Conservation (phyloP, 2,888 invertebrate genomes). For the Sclerodermus sp. region DNA sequence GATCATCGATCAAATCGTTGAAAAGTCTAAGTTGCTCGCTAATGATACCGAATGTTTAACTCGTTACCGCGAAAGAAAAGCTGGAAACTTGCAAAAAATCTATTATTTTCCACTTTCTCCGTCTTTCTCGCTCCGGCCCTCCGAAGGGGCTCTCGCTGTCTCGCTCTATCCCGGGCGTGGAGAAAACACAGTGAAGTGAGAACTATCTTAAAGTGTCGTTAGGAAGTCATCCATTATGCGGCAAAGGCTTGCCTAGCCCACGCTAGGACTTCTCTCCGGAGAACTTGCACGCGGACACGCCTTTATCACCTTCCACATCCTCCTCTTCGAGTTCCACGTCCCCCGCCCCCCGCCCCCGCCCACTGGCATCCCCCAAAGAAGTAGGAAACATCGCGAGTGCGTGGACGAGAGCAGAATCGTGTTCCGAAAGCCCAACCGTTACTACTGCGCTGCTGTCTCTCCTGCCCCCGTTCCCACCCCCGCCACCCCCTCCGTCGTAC, state of each 20-base stretch:
- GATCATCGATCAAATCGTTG: slow-evolving; percentile 7
- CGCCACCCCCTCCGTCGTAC: no score
- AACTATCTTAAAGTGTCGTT: slow-evolving; percentile 54
- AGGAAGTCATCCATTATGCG: slow-evolving; percentile 53
- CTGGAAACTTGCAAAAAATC: slow-evolving; percentile 21
- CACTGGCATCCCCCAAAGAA: no score
- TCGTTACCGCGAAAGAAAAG: slow-evolving; percentile 22
- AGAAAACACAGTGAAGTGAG: slow-evolving; percentile 38
- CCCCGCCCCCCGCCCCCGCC: no score
- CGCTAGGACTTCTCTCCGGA: slow-evolving; percentile 31
- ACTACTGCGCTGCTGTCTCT: no score
- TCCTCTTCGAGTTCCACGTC: slow-evolving; percentile 5
- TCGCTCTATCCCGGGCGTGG: slow-evolving; percentile 16
- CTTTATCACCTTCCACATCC: slow-evolving; percentile 28
- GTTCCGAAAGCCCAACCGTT: no score
- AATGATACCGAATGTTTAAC: slow-evolving; percentile 30
- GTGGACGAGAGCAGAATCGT: no score
- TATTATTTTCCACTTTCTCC: slow-evolving; percentile 41
- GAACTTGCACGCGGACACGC: slow-evolving; percentile 37
- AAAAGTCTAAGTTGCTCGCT: slow-evolving; percentile 1
- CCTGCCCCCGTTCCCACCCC: no score
- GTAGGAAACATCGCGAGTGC: no score
- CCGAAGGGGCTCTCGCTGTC: no score
- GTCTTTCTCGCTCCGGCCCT: slow-evolving; percentile 6
- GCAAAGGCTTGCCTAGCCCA: slow-evolving; percentile 39